Evolutionary conservation across 2,888 invertebrate genomes (phyloP).

Genomic region (Heliconius ethilla): DNA sequence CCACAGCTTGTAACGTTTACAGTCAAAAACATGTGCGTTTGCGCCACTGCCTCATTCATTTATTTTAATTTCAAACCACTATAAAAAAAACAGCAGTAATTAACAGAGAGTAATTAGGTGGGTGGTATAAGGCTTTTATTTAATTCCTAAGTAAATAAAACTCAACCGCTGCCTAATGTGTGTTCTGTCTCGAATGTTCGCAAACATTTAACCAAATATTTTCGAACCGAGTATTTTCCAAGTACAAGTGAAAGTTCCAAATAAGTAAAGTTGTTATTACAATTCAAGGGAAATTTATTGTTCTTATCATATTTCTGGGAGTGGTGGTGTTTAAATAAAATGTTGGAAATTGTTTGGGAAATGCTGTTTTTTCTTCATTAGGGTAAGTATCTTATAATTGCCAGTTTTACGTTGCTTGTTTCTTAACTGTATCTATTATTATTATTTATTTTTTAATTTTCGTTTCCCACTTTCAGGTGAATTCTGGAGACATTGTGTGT

Average conservation of each 20-base stretch:
- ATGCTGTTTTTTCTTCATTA: neutral
- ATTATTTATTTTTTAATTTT: too few species aligned
- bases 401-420: too few species aligned
- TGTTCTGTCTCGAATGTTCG: slow-evolving; percentile 30
- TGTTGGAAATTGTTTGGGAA: neutral
- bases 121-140: slow-evolving; percentile 9
- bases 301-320: neutral
- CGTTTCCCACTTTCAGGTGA: too few species aligned
- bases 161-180: slow-evolving; percentile 14
- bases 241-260: neutral
- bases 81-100: neutral
- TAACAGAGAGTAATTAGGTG: slow-evolving; percentile 1
- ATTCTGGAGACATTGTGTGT: too few species aligned
- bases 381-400: neutral
- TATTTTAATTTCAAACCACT: neutral
- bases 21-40: too few species aligned
- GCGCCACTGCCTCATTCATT: too few species aligned
- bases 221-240: slow-evolving; percentile 13
- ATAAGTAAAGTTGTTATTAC: neutral
- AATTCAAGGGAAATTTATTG: neutral
- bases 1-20: too few species aligned
- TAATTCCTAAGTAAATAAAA: slow-evolving; percentile 27
- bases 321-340: neutral
- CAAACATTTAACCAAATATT: slow-evolving; percentile 27
- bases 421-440: too few species aligned